These are phyloP conservation scores for Cephalopholis sonnerati DNA, from an alignment of 2,113 vertebrate genomes.

Conservation along the genomic window DNA sequence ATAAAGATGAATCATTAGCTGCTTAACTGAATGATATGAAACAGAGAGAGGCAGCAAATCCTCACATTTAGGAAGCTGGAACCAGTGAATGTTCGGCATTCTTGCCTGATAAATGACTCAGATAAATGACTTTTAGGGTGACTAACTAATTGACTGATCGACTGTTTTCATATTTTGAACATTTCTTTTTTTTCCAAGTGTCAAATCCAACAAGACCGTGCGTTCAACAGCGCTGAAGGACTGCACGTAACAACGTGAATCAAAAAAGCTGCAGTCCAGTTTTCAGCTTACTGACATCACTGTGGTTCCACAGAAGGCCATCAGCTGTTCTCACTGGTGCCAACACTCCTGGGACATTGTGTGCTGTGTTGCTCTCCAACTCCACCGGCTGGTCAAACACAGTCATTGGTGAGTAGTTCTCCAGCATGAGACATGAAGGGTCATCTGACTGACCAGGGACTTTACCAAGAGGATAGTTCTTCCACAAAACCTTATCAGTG, in stretches of 20 bases:
- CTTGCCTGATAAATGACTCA: not conserved
- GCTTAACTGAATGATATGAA: not conserved
- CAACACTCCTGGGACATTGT: conserved; percentile 15
- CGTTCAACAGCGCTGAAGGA: not conserved
- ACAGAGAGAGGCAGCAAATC: not conserved
- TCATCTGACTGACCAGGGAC: conserved; percentile 94
- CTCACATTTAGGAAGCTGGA: not conserved
- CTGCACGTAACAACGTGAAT: conserved; percentile 25
- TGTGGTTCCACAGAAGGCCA: conserved; percentile 80
- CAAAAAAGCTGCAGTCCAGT: conserved; percentile 84
- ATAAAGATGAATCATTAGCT: not conserved
- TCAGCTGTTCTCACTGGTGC: conserved; percentile 55
- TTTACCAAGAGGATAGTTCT: conserved; percentile 90
- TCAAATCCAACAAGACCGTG: not conserved
- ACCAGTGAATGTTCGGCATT: not conserved
- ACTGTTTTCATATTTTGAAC: not conserved
- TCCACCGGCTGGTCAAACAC: conserved; percentile 91
- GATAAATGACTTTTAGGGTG: not conserved
- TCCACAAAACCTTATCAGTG: conserved; percentile 90
- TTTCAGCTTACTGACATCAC: conserved; percentile 81
- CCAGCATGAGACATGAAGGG: conserved; percentile 90
- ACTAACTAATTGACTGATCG: not conserved
- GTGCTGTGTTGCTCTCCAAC: conserved; percentile 70
- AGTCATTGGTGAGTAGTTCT: conserved; percentile 90
- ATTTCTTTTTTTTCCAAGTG: not conserved